Evolutionary conservation across 1,140 invertebrate genomes (phyloP).

Genomic region (Polypedilum vanderplanki): DNA sequence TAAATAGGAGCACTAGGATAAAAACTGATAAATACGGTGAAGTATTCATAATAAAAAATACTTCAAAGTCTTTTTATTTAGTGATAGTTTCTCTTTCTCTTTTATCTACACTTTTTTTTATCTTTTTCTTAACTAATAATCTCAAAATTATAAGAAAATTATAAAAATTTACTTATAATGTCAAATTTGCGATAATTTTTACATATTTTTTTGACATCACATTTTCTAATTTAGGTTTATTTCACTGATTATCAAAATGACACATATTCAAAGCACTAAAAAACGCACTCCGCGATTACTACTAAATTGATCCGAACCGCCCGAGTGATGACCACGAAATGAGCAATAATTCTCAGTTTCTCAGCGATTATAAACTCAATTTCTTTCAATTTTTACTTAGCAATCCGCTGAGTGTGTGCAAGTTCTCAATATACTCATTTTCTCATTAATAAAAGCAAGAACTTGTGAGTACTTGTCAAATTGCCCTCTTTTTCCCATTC

Average conservation of each 20-base stretch:
- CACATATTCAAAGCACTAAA: constrained; percentile 25
- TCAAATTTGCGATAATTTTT: constrained; percentile 5
- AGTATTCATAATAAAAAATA: neutral
- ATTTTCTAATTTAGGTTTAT: constrained; percentile 21
- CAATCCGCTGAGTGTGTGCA: no score
- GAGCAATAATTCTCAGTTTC: constrained; percentile 21
- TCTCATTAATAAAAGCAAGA: neutral
- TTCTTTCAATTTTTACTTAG: neutral
- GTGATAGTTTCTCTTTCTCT: neutral
- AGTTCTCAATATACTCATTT: no score
- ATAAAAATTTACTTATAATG: neutral
- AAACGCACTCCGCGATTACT: neutral
- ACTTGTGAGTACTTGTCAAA: neutral
- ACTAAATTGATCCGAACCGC: neutral
- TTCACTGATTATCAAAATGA: constrained; percentile 24
- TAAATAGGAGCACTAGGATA: neutral
- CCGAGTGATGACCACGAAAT: constrained; percentile 13
- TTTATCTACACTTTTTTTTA: neutral
- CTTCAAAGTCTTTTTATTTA: neutral
- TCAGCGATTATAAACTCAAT: constrained; percentile 24
- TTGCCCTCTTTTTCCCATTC: neutral
- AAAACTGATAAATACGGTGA: neutral
- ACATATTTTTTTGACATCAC: neutral
- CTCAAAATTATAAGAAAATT: neutral
- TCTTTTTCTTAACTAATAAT: neutral